phyloP scores from a whole-genome alignment of 1,140 invertebrate species.

The Hormaphis cornu region DNA sequence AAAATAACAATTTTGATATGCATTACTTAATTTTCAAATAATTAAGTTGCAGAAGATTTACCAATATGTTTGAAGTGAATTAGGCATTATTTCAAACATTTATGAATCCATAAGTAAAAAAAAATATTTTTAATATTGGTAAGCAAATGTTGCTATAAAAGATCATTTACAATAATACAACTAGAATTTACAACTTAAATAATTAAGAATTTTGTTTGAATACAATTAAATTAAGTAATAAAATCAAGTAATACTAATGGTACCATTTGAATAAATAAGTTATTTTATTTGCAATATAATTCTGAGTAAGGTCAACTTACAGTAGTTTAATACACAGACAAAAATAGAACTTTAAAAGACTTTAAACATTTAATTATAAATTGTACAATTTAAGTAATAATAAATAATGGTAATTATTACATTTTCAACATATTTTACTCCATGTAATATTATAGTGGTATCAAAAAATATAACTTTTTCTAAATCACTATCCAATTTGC shows the following conservation, averaged over 20 bases:
- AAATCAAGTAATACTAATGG: not conserved
- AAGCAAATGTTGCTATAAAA: not conserved
- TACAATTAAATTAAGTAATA: not conserved
- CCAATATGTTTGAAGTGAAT: too few species aligned
- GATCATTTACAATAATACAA: too few species aligned
- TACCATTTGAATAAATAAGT: not conserved
- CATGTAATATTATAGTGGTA: not conserved
- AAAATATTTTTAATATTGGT: not conserved
- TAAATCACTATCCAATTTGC: not conserved
- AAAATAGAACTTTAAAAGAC: not conserved
- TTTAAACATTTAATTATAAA: not conserved
- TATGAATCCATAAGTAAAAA: not conserved
- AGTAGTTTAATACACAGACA: not conserved
- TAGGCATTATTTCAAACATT: too few species aligned
- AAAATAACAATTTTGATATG: too few species aligned
- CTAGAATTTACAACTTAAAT: too few species aligned
- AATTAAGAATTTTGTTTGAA: not conserved
- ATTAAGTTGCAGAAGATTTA: too few species aligned
- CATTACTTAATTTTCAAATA: too few species aligned
- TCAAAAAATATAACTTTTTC: not conserved
- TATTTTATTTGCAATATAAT: not conserved
- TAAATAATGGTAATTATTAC: not conserved
- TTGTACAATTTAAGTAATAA: not conserved
- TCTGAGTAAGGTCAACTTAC: not conserved
- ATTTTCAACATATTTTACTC: not conserved